These are phyloP conservation scores for Ectemnius lituratus DNA, from an alignment of 2,888 invertebrate genomes.

Conservation along the genomic window DNA sequence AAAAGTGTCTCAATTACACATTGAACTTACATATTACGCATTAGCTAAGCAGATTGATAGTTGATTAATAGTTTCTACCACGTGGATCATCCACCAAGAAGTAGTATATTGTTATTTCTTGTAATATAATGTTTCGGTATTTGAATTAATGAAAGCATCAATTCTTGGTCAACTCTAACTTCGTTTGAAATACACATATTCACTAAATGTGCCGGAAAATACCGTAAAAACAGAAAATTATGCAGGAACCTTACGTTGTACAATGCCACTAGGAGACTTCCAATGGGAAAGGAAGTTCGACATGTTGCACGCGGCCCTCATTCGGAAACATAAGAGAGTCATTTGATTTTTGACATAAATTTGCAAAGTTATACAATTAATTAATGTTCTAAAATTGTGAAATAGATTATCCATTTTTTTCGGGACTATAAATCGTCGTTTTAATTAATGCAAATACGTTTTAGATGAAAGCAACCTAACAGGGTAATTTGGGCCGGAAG, in stretches of 20 bases:
- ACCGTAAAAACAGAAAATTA: slow-evolving; percentile 59
- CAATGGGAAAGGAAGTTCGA: slow-evolving; percentile 67
- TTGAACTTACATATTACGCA: background rate
- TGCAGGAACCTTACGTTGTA: slow-evolving; percentile 82
- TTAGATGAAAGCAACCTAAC: background rate
- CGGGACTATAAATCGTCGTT: background rate
- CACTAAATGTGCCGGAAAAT: slow-evolving; percentile 56
- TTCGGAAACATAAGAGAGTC: background rate
- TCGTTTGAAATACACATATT: background rate
- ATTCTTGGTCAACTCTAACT: background rate
- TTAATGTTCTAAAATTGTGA: background rate
- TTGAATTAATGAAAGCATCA: slow-evolving; percentile 2
- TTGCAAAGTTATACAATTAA: background rate
- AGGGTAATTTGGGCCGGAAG: slow-evolving; percentile 16
- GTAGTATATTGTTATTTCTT: background rate
- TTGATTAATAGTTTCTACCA: background rate
- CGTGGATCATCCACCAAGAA: background rate
- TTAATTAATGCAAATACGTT: background rate
- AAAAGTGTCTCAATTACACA: background rate
- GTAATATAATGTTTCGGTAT: background rate
- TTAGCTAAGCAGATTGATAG: background rate
- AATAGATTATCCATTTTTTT: background rate
- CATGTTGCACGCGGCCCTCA: background rate
- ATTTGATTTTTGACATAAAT: background rate
- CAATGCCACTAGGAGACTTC: slow-evolving; percentile 87